Base-by-base conservation (phyloP, 2,797 vertebrate genomes). In the Coluber constrictor region DNA sequence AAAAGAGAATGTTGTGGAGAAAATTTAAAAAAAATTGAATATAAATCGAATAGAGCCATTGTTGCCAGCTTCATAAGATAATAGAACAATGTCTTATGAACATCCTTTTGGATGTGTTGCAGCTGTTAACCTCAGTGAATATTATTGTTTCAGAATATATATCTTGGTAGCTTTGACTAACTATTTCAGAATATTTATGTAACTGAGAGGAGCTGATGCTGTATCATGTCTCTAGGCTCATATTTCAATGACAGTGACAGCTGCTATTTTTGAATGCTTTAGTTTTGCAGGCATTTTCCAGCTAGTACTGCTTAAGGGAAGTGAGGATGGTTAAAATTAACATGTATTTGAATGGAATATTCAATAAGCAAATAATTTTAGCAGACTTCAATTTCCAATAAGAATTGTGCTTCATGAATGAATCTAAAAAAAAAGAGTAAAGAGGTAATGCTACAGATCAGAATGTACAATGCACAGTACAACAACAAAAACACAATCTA, bases 131-230 rank as follows among this genome's bases (percentile, higher is more conserved):
- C 90, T 92, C 89, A 27, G 8, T 1, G 63, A 90, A 89, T 88
- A 86, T 0, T 92, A 13, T 94, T 47, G 43, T 47, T 20, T 63
- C 92, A 6, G 13, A 70, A 32, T 90, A 90, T 93, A 95, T 94
- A 86, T 89, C 3, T 93, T 95, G 88, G 18, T 87, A 11, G 88
- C 0, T 0, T 2, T 74, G 70, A 91, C 5, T 51, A 89, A 92
- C 5, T 7, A 20, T 51, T 86, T 92, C n/a, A 61, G 70, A 37
- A 92, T 43, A 88, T 43, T 54, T 74, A 55, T 79, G 54, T 60
- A 27, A 61, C 32, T 70, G 89, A 87, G 0, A 54, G 29, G n/a
- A 90, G 7, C 59, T 56, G 10, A 20, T 83, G 18, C 51, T 90
- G 15, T 90, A 47, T 91, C 88, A 57, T 66, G 79, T 92, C 54